Conservation (phyloP, 2,888 invertebrate species). For the Artemia sp. region DNA sequence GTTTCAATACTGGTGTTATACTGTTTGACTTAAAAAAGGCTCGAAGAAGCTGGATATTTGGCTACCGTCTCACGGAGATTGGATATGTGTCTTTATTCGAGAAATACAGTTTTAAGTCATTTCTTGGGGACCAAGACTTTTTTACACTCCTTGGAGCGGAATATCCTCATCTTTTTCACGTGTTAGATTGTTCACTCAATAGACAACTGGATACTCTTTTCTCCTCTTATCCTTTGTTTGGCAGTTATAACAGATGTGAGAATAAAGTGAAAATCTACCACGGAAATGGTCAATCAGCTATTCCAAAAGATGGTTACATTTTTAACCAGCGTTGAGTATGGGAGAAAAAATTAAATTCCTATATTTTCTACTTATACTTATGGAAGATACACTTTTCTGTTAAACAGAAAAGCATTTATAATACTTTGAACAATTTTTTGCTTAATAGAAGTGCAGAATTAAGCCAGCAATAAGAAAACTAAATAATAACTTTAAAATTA, state of each 20-base stretch:
- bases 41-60: slow-evolving; percentile 31
- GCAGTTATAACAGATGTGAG: slow-evolving; percentile 32
- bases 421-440: no score
- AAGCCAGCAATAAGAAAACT: no score
- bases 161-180: slow-evolving; percentile 32
- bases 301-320: no score
- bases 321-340: no score
- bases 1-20: slow-evolving; percentile 36
- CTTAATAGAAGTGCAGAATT: no score
- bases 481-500: no score
- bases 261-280: slow-evolving; percentile 30
- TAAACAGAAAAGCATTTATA: no score
- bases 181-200: slow-evolving; percentile 36
- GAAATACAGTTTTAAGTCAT: slow-evolving; percentile 30
- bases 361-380: no score
- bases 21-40: slow-evolving; percentile 33
- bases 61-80: slow-evolving; percentile 29
- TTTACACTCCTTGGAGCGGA: slow-evolving; percentile 33
- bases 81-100: slow-evolving; percentile 29
- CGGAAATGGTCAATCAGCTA: slow-evolving; percentile 28
- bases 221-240: slow-evolving; percentile 27
- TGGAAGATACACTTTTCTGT: no score
- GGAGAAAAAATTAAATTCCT: no score
- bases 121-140: slow-evolving; percentile 28
- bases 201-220: slow-evolving; percentile 32